Percentiles rank a stretch among this genome's conserved stretches.
Evolutionary conservation across 2,888 invertebrate genomes (phyloP).

Genomic region (Agrochola lota): DNA sequence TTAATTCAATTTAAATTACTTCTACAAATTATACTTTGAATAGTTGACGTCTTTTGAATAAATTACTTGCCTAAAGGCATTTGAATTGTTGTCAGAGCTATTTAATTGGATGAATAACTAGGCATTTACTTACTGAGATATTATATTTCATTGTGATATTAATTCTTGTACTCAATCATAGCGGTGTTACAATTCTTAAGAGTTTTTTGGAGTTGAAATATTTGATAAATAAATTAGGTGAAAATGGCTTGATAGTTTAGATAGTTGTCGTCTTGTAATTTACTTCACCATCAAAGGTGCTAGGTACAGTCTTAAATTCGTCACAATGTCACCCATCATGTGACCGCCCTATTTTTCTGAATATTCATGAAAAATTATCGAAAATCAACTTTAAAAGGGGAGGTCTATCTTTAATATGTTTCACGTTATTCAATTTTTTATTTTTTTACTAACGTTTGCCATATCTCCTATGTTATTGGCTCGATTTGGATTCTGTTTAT

Average conservation of each 20-base stretch:
- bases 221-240: slow-evolving; percentile 10
- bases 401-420: no score
- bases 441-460: no score
- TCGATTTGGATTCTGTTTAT: no score
- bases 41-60: slow-evolving; percentile 29
- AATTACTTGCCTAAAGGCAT: slow-evolving; percentile 9
- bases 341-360: no score
- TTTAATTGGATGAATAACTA: slow-evolving; percentile 14
- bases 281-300: background rate
- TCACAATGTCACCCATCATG: no score
- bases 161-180: slow-evolving; percentile 9
- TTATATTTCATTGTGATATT: slow-evolving; percentile 13
- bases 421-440: no score
- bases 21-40: slow-evolving; percentile 27
- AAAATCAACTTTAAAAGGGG: no score
- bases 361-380: no score
- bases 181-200: slow-evolving; percentile 3
- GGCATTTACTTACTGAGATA: background rate
- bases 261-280: background rate
- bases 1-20: slow-evolving; percentile 34
- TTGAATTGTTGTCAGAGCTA: slow-evolving; percentile 6
- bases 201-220: slow-evolving; percentile 11
- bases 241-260: background rate
- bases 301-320: background rate
- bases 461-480: no score